Base-by-base conservation (phyloP, 2,888 invertebrate species). In the Cyclophora punctaria region DNA sequence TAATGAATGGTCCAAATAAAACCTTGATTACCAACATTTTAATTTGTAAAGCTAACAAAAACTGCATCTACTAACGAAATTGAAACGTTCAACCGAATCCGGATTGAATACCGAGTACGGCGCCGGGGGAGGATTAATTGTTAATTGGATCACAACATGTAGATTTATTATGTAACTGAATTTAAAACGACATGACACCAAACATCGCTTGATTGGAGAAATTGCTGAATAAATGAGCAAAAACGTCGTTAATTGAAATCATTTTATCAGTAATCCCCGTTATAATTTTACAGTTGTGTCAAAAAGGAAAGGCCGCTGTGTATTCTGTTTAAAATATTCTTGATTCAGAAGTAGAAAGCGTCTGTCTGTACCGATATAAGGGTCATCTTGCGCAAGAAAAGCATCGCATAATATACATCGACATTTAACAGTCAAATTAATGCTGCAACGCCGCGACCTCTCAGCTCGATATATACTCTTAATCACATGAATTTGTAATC, bases 331-430 rank as follows among this genome's bases (percentile, higher is more conserved):
- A 49, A 57, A 56, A 57, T 59, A 52, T 74, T 80, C 72, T 69
- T 65, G 67, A 66, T 66, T 72, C 69, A 69, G 66, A 64, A 65
- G 75, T 82, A 81, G 83, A 84, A 83, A 83, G 83, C 75, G 75
- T 65, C 73, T 67, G 37, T 37, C 20, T 20, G 60, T 64, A 67
- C 57, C 69, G 66, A 65, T 67, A 65, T 69, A 75, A 76, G 80
- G 82, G 81, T 76, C 78, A 76, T 64, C 77, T 83, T 83, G 73
- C 81, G 83, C 81, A 80, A 83, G 73, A 69, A 59, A 57, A 63
- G 47, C 70, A 66, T 66, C 63, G 59, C 60, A 69, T 51, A 37
- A 34, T 46, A 46, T 37, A 5, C 37, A 37, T 37, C 37, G 37
- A 37, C 37, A 37, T 37, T 37, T 37, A 5, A 5, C 37, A 4